Evolutionary conservation across 2,797 vertebrate genomes (phyloP).

Genomic region (Brachyalestes nurse): DNA sequence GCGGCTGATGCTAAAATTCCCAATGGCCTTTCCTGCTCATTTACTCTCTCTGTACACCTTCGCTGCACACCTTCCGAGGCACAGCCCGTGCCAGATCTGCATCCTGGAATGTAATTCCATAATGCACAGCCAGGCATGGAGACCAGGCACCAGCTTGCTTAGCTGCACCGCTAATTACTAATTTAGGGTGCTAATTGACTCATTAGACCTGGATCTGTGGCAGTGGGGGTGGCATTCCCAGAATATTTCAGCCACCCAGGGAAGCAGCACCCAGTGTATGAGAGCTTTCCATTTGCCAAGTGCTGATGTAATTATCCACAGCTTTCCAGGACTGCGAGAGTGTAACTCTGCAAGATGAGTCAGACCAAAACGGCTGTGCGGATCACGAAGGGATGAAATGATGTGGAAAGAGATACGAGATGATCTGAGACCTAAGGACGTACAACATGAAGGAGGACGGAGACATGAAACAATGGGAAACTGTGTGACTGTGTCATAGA

Average conservation of each 20-base stretch:
- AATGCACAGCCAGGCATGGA: neutral
- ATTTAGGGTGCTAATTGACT: conserved; percentile 59
- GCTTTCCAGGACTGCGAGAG: conserved; percentile 15
- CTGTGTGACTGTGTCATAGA: neutral
- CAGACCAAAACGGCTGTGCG: neutral
- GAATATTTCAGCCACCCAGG: conserved; percentile 25
- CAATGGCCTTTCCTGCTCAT: neutral
- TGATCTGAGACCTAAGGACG: neutral
- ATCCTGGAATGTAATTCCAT: neutral
- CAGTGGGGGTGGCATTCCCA: conserved; percentile 26
- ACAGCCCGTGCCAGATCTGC: neutral
- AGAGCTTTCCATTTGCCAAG: conserved; percentile 24
- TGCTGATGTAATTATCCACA: conserved; percentile 33
- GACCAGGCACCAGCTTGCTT: conserved; percentile 32
- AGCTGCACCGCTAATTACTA: conserved; percentile 54
- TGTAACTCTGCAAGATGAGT: conserved; percentile 12
- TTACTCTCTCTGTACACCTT: no score
- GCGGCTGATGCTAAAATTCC: neutral
- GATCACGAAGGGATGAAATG: neutral
- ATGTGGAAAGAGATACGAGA: neutral
- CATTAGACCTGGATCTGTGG: conserved; percentile 53
- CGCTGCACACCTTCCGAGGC: neutral
- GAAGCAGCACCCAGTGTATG: conserved; percentile 14
- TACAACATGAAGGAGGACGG: neutral
- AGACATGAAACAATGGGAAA: neutral